Evolutionary conservation across 2,888 invertebrate species (phyloP), one percentile per base, ranked within the genome.

Genomic region (Liposcelis brunnea): DNA sequence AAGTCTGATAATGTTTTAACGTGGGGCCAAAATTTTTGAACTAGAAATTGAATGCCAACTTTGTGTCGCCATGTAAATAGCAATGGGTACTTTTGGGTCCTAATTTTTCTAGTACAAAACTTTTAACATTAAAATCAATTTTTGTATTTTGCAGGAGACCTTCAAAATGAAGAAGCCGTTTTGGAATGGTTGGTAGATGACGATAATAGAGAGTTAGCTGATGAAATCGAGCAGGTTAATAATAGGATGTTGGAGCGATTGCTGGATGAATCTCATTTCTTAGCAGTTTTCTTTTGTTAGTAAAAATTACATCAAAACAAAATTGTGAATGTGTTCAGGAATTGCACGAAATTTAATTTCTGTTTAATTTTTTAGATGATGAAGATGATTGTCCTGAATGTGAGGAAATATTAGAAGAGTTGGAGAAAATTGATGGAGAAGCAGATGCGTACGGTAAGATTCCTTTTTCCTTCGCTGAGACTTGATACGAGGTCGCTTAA

Each of bases 381-480:
- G 83, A 85, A 55, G 84, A 90, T 57, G 84, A 90, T 57, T 93
- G 93, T 62, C 78, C 82, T 11, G 86, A 87, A 61, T 94, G 94
- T 58, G 79, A 82, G 52, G 89, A 89, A 59, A 90, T 93, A 45
- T 69, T 94, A 38, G 83, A 85, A 60, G 80, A 87, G 49, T 64
- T 94, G 34, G 94, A 94, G 64, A 81, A 87, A 61, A 93, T 95
- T 53, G 94, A 95, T 57, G 90, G 90, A 31, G 93, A 94, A 66
- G 89, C 90, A 0, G 90, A 91, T 63, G 74, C 82, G 55, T 87
- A 77, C 59, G 87, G 87, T 57, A 52, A 48, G 48, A 44, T 12
- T n/a, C n/a, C n/a, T n/a, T n/a, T n/a, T n/a, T n/a, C 10, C 14
- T 31, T 34, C 16, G 36, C 14, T 31, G 15, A 18, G 38, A 31